Evolutionary conservation across 2,797 vertebrate genomes (phyloP).

Genomic region (Falco concolor): DNA sequence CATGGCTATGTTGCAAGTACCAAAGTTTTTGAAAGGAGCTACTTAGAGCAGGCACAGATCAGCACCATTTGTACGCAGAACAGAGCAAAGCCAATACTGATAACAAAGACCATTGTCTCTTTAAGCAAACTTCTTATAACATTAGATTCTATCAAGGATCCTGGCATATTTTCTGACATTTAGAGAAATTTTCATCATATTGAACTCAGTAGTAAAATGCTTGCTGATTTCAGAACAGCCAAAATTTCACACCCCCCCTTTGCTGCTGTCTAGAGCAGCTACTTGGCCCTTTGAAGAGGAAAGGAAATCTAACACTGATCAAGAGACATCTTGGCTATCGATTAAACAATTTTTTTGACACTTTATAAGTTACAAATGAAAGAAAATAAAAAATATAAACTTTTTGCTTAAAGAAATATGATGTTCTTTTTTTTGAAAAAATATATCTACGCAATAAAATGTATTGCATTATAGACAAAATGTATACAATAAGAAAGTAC

Average conservation of each 20-base stretch:
- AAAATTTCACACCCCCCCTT: not conserved
- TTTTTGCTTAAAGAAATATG: not conserved
- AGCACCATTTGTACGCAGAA: not conserved
- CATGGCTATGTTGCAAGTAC: accelerated
- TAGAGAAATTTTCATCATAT: not conserved
- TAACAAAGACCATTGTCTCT: not conserved
- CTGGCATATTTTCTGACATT: not conserved
- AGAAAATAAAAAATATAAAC: not conserved
- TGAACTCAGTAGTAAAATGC: not conserved
- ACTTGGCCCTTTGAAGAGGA: not conserved
- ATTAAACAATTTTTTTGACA: not conserved
- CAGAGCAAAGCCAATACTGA: not conserved
- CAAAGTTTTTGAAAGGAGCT: not conserved
- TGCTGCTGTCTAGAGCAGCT: not conserved
- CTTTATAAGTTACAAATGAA: not conserved
- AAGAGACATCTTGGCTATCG: not conserved
- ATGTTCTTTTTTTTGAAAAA: not conserved
- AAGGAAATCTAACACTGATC: not conserved
- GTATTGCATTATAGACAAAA: not conserved
- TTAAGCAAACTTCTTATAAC: not conserved
- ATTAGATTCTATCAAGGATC: not conserved
- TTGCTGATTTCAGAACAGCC: not conserved
- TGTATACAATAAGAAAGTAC: not conserved
- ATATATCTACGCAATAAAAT: not conserved
- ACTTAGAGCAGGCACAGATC: not conserved